Base-by-base conservation (phyloP, 2,113 vertebrate genomes). In the Capricornis sumatraensis region DNA sequence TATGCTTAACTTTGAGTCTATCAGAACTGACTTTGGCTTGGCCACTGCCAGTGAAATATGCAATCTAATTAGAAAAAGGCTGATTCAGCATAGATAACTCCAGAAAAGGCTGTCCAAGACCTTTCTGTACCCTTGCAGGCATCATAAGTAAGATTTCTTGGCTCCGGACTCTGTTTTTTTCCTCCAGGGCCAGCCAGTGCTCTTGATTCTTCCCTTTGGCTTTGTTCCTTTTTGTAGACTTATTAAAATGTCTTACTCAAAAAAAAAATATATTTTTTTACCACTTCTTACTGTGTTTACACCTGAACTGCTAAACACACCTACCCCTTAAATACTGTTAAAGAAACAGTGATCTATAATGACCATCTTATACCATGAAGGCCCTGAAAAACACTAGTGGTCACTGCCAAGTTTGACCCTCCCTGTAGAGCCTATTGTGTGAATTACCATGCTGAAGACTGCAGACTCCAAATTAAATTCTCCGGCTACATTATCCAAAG, bases 11-110 rank as follows among this genome's bases (percentile, higher is more conserved):
- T 45, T 85, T 40, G 15, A 94, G 16, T 84, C 1, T 5, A 96
- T 92, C 76, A 97, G 58, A 94, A 79, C 9, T 74, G 95, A 93
- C 53, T 78, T 95, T 71, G 95, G 81, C 33, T 92, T 9, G 67
- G 84, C 50, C 40, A 91, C 78, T 89, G 5, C 13, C 90, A 94
- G 5, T 19, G 89, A 47, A n/a, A 67, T 71, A 85, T 58, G 58
- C 52, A 87, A 71, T 85, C 64, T 97, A 96, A 98, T 98, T 98
- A 98, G 5, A 16, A 40, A 52, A 57, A 55, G 85, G 50, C 82
- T 96, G 93, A 17, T 45, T 97, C 57, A 89, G 86, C 71, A 89
- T 36, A 93, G 43, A 33, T 91, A 87, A 30, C 25, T 91, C 30
- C 43, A 90, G 52, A 85, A 96, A 93, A 94, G 86, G 7, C 55